These are phyloP conservation scores for Ceratotherium simum DNA, from an alignment of 2,113 vertebrate species.

Conservation along the genomic window DNA sequence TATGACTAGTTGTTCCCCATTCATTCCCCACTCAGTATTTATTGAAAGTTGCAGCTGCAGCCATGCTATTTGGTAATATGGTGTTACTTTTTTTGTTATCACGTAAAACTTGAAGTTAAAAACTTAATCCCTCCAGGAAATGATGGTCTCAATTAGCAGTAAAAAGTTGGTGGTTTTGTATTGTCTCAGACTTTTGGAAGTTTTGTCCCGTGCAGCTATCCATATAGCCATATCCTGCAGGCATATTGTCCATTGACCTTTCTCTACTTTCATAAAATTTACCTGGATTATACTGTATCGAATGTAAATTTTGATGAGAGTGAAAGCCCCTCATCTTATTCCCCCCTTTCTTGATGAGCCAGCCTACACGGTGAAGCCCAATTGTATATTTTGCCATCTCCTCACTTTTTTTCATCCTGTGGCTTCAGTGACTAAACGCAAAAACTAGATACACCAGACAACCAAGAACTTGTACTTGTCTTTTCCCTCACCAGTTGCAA, in stretches of 20 bases:
- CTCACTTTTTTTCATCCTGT: background rate
- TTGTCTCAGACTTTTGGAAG: background rate
- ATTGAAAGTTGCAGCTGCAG: background rate
- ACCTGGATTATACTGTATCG: background rate
- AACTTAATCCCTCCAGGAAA: background rate
- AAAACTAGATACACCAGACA: background rate
- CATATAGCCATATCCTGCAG: background rate
- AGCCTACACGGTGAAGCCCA: background rate
- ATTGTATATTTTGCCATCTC: background rate
- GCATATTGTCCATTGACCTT: background rate
- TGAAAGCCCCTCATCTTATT: background rate
- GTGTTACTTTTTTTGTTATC: background rate
- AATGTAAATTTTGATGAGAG: background rate
- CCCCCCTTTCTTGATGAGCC: background rate
- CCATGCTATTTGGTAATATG: background rate
- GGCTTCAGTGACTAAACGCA: background rate
- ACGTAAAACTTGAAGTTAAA: conserved; percentile 41
- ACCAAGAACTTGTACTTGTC: background rate
- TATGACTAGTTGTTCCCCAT: background rate
- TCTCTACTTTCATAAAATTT: background rate
- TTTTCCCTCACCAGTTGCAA: background rate
- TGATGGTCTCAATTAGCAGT: background rate
- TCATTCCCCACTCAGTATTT: background rate
- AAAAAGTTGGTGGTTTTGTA: background rate
- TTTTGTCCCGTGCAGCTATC: background rate